phyloP scores from a whole-genome alignment of 2,888 invertebrate genomes.

The Eubasilissa splendida region DNA sequence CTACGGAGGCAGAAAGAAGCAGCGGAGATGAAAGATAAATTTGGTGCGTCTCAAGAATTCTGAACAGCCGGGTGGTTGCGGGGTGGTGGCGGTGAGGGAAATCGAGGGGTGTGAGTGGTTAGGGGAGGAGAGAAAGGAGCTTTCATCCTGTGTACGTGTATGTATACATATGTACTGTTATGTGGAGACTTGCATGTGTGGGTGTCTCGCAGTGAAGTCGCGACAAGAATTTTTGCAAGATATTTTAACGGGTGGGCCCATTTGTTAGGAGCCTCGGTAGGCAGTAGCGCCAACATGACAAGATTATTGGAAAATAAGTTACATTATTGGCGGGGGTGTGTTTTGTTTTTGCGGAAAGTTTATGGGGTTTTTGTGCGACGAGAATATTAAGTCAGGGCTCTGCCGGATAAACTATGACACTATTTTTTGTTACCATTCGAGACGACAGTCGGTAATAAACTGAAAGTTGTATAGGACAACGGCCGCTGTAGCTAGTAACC shows the following conservation, averaged over 20 bases:
- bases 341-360: conserved; percentile 56
- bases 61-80: conserved; percentile 50
- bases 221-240: conserved; percentile 58
- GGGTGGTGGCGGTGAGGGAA: conserved; percentile 28
- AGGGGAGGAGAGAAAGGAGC: not conserved
- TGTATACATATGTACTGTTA: conserved; percentile 1
- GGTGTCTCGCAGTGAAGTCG: conserved; percentile 35
- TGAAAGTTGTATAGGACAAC: too few species aligned
- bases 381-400: conserved; percentile 55
- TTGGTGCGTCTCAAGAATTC: conserved; percentile 57
- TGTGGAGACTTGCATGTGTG: not conserved
- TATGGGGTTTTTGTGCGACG: conserved; percentile 56
- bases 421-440: not conserved
- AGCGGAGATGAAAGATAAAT: conserved; percentile 59
- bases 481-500: too few species aligned
- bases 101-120: not conserved
- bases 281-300: conserved; percentile 57
- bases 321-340: conserved; percentile 56
- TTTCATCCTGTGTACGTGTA: not conserved
- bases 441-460: too few species aligned
- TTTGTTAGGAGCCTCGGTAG: conserved; percentile 51
- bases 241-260: conserved; percentile 54
- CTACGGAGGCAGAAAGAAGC: conserved; percentile 49
- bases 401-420: conserved; percentile 21
- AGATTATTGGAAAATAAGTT: conserved; percentile 59